Conservation (phyloP, 2,113 vertebrate species). For the Dicerorhinus sumatrensis region DNA sequence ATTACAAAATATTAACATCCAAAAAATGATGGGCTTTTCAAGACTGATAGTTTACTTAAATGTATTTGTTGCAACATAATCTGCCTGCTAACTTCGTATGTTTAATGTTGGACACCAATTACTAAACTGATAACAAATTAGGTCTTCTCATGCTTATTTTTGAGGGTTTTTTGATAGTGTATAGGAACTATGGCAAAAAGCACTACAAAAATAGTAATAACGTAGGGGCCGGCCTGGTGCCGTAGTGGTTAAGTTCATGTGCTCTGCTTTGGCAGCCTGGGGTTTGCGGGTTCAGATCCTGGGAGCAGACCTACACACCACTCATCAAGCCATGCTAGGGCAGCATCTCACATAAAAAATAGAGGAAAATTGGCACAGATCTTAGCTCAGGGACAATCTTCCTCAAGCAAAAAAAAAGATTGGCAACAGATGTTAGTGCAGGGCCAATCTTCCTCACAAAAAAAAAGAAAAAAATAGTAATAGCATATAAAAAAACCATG, state of each 20-base stretch:
- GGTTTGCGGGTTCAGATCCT: too few relatives aligned
- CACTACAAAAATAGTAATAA: neutral
- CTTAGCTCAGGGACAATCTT: too few relatives aligned
- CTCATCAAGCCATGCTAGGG: too few relatives aligned
- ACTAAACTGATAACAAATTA: neutral
- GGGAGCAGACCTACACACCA: too few relatives aligned
- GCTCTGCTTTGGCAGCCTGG: too few relatives aligned
- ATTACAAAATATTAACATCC: neutral
- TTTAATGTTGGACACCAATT: neutral
- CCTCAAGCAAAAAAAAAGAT: too few relatives aligned
- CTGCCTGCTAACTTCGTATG: neutral
- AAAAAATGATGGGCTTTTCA: neutral
- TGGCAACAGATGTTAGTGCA: too few relatives aligned
- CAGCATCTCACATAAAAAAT: too few relatives aligned
- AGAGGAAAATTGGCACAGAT: neutral
- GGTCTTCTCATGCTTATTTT: neutral
- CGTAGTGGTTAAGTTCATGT: too few relatives aligned
- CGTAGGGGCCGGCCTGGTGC: too few relatives aligned
- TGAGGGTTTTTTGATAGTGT: neutral
- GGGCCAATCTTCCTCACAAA: too few relatives aligned
- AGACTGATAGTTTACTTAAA: conserved; percentile 9
- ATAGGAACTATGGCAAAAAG: neutral
- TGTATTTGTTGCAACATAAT: neutral
- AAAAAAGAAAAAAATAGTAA: neutral
- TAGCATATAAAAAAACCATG: neutral